Evolutionary conservation across 2,888 invertebrate genomes (phyloP).

Genomic region (Oligia strigilis): DNA sequence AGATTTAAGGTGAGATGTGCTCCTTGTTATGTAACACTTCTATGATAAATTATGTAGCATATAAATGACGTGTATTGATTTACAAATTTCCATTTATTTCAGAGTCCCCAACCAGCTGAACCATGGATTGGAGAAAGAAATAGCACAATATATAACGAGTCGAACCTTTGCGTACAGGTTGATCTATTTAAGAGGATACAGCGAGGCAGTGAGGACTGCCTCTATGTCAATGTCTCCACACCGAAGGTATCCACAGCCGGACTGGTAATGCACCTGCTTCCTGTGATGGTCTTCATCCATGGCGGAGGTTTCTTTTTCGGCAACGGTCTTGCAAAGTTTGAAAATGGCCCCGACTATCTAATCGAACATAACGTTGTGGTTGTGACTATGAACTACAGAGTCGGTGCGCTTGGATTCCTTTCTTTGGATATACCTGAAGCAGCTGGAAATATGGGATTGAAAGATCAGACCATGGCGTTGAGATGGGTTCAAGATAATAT

Average conservation of each 20-base stretch:
- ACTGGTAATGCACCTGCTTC: constrained; percentile 60
- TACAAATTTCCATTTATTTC: constrained; percentile 50
- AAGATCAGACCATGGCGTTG: constrained; percentile 81
- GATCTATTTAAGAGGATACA: constrained; percentile 60
- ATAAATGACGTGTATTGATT: not conserved
- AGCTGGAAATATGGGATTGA: constrained; percentile 82
- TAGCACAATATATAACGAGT: constrained; percentile 81
- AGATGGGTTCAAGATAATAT: constrained; percentile 81
- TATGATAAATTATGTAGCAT: not conserved
- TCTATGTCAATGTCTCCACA: constrained; percentile 81
- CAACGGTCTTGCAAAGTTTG: constrained; percentile 74
- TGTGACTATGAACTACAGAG: constrained; percentile 84
- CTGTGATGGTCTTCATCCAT: constrained; percentile 82
- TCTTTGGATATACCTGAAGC: constrained; percentile 78
- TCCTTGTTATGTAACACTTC: not conserved
- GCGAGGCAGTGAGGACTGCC: constrained; percentile 81
- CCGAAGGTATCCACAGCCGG: constrained; percentile 70
- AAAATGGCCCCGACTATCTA: constrained; percentile 80
- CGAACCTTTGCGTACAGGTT: constrained; percentile 69
- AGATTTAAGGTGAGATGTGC: constrained; percentile 75
- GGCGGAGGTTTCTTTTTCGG: constrained; percentile 82
- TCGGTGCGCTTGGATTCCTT: constrained; percentile 82
- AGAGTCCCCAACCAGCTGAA: constrained; percentile 82
- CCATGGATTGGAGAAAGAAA: constrained; percentile 86
- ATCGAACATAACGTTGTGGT: constrained; percentile 79